phyloP scores from a whole-genome alignment of 2,113 vertebrate genomes.

The Siphamia tubifer region DNA sequence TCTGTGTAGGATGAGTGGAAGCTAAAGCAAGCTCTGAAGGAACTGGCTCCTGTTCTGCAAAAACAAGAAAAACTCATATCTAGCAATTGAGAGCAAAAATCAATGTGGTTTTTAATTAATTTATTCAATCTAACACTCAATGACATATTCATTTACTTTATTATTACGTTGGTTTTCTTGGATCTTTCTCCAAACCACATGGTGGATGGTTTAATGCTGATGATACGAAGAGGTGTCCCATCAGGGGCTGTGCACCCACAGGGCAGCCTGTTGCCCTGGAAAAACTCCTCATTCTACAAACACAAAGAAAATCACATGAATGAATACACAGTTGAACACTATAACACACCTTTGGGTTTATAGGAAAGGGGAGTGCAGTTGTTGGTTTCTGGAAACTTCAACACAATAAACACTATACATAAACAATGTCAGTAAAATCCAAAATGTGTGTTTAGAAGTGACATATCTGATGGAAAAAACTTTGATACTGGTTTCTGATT shows the following conservation, averaged over 20 bases:
- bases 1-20: slow-evolving; percentile 97
- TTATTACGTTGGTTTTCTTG: slow-evolving; percentile 86
- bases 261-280: slow-evolving; percentile 86
- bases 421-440: too few relatives aligned
- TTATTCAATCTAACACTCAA: background rate
- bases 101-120: background rate
- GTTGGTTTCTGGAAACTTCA: too few relatives aligned
- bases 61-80: background rate
- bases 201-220: slow-evolving; percentile 97
- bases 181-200: slow-evolving; percentile 98
- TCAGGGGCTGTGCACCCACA: slow-evolving; percentile 84
- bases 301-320: background rate
- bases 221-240: slow-evolving; percentile 82
- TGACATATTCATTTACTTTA: slow-evolving; percentile 78
- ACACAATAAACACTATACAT: too few relatives aligned
- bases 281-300: slow-evolving; percentile 84
- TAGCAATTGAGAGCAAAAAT: background rate
- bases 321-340: too few relatives aligned
- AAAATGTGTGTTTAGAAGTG: too few relatives aligned
- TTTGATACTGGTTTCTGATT: too few relatives aligned
- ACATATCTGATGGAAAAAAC: too few relatives aligned
- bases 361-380: too few relatives aligned
- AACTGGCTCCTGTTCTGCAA: slow-evolving; percentile 88
- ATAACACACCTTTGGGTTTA: too few relatives aligned
- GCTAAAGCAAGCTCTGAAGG: slow-evolving; percentile 96